Evolutionary conservation across 2,888 invertebrate species (phyloP).

Genomic region (Caenorhabditis japonica): DNA sequence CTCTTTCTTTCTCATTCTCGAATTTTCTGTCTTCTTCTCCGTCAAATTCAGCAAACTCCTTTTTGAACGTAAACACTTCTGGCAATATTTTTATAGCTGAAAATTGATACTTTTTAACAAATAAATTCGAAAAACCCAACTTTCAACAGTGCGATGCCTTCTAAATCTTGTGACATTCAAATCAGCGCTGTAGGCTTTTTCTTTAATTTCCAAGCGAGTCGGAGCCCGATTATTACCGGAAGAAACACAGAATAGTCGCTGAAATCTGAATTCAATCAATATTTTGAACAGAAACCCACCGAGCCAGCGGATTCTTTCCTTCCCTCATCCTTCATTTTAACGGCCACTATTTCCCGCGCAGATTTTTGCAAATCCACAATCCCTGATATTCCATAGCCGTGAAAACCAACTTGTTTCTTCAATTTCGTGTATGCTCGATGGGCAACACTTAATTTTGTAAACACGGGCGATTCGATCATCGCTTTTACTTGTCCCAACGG

Average conservation of each 20-base stretch:
- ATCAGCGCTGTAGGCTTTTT: conserved; percentile 2
- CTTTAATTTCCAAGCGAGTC: neutral
- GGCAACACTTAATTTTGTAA: neutral
- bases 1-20: neutral
- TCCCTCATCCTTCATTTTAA: too few species aligned
- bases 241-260: too few species aligned
- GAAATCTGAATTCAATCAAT: too few species aligned
- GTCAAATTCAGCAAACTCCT: neutral
- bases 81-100: neutral
- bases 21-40: neutral
- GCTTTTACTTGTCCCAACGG: conserved; percentile 16
- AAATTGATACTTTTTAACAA: neutral
- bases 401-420: neutral
- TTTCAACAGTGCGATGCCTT: conserved; percentile 5
- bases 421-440: neutral
- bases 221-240: neutral
- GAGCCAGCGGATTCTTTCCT: too few species aligned
- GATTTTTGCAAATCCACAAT: too few species aligned
- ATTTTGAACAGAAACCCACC: too few species aligned
- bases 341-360: neutral
- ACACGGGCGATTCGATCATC: conserved; percentile 2
- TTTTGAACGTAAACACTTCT: neutral
- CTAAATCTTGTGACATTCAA: neutral
- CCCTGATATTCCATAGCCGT: too few species aligned
- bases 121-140: neutral